Conservation (phyloP, 2,113 vertebrate genomes). For the Esox niger region DNA sequence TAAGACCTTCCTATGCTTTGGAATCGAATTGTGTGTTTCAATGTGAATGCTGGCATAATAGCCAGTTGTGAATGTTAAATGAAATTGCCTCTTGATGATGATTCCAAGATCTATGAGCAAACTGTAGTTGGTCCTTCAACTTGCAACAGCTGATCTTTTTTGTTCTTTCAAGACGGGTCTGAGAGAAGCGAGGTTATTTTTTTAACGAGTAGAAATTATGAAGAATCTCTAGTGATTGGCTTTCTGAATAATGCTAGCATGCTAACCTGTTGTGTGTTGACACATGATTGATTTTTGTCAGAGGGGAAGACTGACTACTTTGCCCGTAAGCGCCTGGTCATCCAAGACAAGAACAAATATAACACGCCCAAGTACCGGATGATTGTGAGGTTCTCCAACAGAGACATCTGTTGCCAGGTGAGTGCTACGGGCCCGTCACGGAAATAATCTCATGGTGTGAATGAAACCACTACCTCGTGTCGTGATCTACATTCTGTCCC, state of each 20-base stretch:
- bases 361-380: conserved; percentile 98
- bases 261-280: not conserved
- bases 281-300: conserved; percentile 48
- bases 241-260: not conserved
- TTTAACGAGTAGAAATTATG: too few relatives aligned
- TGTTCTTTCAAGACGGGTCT: conserved; percentile 43
- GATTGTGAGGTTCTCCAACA: conserved; percentile 94
- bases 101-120: conserved; percentile 20
- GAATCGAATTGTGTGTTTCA: too few relatives aligned
- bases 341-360: conserved; percentile 99
- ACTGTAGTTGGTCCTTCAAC: conserved; percentile 39
- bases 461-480: too few relatives aligned
- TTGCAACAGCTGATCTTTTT: conserved; percentile 30
- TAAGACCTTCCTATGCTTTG: too few relatives aligned
- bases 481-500: not conserved
- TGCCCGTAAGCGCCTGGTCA: conserved; percentile 92
- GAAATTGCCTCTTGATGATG: not conserved
- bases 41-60: too few relatives aligned
- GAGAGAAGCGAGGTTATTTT: conserved; percentile 21
- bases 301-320: conserved; percentile 98
- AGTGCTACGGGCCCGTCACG: conserved; percentile 37
- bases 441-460: too few relatives aligned
- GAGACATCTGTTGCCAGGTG: conserved; percentile 98
- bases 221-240: not conserved
- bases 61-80: not conserved